These are phyloP conservation scores for Halocynthia roretzi DNA, from an alignment of 23 tunicate species.

Conservation along the genomic window DNA sequence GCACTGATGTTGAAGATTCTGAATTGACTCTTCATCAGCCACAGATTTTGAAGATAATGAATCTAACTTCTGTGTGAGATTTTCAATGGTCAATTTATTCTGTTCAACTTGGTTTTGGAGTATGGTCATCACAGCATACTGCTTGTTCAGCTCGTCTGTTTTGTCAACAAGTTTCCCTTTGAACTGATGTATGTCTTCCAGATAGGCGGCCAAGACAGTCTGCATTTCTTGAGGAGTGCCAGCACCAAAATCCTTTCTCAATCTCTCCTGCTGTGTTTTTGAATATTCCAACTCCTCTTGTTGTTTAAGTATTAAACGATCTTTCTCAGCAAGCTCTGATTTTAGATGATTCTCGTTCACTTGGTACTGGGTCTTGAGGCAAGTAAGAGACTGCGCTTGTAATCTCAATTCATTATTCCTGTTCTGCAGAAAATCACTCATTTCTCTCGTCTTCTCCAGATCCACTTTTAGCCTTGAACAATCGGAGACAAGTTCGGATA, in stretches of 20 bases:
- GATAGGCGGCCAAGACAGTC: constrained; percentile 34
- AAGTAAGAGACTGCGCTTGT: constrained; percentile 42
- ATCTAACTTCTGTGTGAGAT: constrained; percentile 12
- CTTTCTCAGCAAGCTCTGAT: constrained; percentile 81
- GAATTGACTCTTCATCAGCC: background rate
- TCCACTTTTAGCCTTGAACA: constrained; percentile 58
- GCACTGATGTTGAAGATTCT: constrained; percentile 12
- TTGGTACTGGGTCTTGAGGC: constrained; percentile 72
- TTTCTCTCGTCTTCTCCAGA: background rate
- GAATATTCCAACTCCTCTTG: constrained; percentile 43
- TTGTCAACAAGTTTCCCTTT: constrained; percentile 23
- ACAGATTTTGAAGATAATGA: background rate
- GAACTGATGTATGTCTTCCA: constrained; percentile 44
- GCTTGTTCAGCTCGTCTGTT: constrained; percentile 16
- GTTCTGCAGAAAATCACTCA: constrained; percentile 12
- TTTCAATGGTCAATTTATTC: constrained; percentile 2
- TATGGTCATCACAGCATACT: background rate
- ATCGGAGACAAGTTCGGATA: constrained; percentile 74
- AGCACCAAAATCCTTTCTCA: constrained; percentile 49
- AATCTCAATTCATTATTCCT: constrained; percentile 17
- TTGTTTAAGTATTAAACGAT: constrained; percentile 53
- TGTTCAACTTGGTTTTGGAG: constrained; percentile 12
- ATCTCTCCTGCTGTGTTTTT: constrained; percentile 21
- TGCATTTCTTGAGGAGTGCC: constrained; percentile 30
- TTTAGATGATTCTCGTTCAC: constrained; percentile 81